These are phyloP conservation scores for Fundulus diaphanus DNA, from an alignment of 2,797 vertebrate genomes.

Conservation along the genomic window DNA sequence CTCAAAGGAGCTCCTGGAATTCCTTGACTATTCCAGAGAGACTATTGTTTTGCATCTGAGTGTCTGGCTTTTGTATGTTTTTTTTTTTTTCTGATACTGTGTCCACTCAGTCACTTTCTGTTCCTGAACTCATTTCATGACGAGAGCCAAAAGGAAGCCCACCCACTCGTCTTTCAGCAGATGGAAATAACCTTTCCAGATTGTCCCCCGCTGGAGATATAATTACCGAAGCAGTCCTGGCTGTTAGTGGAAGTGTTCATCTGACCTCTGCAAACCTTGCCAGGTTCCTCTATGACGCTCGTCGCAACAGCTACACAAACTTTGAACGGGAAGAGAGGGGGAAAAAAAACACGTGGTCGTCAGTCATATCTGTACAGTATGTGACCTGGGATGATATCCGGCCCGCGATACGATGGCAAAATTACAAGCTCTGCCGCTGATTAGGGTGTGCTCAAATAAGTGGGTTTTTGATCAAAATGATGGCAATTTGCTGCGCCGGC, in stretches of 20 bases:
- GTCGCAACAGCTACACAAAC: constrained; percentile 38
- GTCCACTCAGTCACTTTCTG: constrained; percentile 14
- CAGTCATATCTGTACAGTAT: constrained; percentile 3
- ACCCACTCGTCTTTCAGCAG: constrained; percentile 56
- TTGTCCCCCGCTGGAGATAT: constrained; percentile 64
- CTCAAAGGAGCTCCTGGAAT: constrained; percentile 2
- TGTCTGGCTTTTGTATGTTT: neutral
- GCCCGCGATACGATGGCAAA: constrained; percentile 14
- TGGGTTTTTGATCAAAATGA: constrained; percentile 12
- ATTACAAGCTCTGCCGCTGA: constrained; percentile 34
- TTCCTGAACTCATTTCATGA: constrained; percentile 18
- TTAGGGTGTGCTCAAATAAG: constrained; percentile 12
- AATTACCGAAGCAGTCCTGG: constrained; percentile 63
- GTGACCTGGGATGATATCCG: constrained; percentile 7
- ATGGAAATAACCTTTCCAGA: constrained; percentile 75
- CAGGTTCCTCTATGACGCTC: constrained; percentile 48
- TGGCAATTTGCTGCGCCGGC: neutral
- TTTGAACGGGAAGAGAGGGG: constrained; percentile 41
- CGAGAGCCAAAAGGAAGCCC: constrained; percentile 46
- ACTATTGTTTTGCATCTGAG: neutral
- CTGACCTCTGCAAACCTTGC: constrained; percentile 47
- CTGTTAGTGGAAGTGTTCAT: constrained; percentile 58
- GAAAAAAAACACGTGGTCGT: constrained; percentile 23
- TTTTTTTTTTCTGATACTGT: neutral
- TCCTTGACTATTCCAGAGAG: neutral